Evolutionary conservation across 1,140 invertebrate species (phyloP), one percentile per base, ranked within the genome.

Genomic region (Cydia amplana): DNA sequence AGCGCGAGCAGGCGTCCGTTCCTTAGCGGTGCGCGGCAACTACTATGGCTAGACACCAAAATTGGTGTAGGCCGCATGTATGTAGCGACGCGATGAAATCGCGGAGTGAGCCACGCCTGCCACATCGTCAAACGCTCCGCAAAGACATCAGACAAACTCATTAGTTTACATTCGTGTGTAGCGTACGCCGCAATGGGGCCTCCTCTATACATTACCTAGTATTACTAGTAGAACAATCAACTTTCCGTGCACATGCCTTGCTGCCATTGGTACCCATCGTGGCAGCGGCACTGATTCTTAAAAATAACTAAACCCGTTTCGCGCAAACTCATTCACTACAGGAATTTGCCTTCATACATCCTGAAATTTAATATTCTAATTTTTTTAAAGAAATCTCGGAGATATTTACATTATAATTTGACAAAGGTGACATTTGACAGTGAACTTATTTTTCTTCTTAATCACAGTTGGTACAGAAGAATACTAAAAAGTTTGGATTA

Each of bases 171-270:
- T 46, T 14, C 12, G 14, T 46, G 43, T 16, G 12, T 46, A 46
- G 43, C 43, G 12, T 46, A 14, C 1, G 43, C 14, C 43, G 2
- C 43, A 46, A 46, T 46, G 12, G 43, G 12, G 43, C 14, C 36
- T 1, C 36, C 7, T 40, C 7, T 7, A 40, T 40, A 49, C 6
- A 23, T 75, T 80, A 90, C 86, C 87, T 87, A 23, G 85, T 82
- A 77, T 88, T 88, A 65, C 55, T 60, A 23, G 55, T 60, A 10
- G 55, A 60, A 60, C 55, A 60, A 23, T 60, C 55, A 1, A 60
- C 20, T 60, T 60, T 60, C 12, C 55, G 0, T 12, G 55, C 55
- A 60, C 55, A 20, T n/a, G 55, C 55, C 55, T 60, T 60, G 23
- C 55, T 60, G 55, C 55, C 55, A 23, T 60, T 60, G 2, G 55